Evolutionary conservation across 2,113 vertebrate genomes (phyloP).

Genomic region (Lasiurus cinereus): DNA sequence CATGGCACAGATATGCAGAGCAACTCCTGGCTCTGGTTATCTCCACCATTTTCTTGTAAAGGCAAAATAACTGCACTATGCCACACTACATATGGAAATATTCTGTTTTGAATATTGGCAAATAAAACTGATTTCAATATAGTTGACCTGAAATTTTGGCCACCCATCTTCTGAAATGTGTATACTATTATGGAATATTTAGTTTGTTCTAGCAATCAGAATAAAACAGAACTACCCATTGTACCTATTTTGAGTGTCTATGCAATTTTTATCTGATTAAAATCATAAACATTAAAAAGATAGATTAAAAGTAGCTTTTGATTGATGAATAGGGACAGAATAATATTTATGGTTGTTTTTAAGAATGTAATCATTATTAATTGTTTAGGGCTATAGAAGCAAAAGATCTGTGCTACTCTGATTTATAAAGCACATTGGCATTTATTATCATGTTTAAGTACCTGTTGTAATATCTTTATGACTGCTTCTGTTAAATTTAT

Average conservation of each 20-base stretch:
- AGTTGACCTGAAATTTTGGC: constrained; percentile 72
- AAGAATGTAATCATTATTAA: constrained; percentile 79
- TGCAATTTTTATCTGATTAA: constrained; percentile 82
- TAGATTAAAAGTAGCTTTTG: constrained; percentile 83
- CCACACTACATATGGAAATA: constrained; percentile 12
- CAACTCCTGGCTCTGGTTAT: neutral
- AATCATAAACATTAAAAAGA: constrained; percentile 81
- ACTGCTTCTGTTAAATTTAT: constrained; percentile 74
- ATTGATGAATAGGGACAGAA: constrained; percentile 82
- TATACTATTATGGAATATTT: constrained; percentile 68
- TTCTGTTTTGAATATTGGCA: constrained; percentile 60
- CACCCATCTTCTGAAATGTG: constrained; percentile 68
- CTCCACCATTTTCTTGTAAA: constrained; percentile 42
- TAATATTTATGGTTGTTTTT: constrained; percentile 78
- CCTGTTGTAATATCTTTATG: constrained; percentile 63
- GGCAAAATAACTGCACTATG: constrained; percentile 45
- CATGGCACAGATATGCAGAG: constrained; percentile 11
- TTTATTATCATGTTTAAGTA: constrained; percentile 84
- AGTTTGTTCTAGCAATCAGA: neutral
- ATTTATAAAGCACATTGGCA: constrained; percentile 84
- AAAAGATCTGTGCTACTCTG: constrained; percentile 80
- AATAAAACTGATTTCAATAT: constrained; percentile 78
- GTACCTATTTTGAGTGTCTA: neutral
- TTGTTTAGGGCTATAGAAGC: constrained; percentile 80
- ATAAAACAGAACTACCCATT: neutral